Evolutionary conservation across 2,888 invertebrate genomes (phyloP).

Genomic region (Hypsopygia costalis): DNA sequence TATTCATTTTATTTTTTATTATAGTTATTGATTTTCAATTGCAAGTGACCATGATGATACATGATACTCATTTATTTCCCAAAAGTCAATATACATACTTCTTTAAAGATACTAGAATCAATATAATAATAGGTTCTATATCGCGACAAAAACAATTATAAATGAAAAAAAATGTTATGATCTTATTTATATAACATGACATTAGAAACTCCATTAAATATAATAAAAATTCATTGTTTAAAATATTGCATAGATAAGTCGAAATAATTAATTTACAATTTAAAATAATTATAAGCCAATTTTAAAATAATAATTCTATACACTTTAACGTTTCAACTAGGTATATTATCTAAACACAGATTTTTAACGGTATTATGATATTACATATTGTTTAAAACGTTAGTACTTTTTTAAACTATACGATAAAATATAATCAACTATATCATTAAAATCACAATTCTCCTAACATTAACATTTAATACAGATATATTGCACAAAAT

Average conservation of each 20-base stretch:
- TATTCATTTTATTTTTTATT: no score
- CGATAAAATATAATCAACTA: conserved; percentile 72
- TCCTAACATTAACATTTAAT: conserved; percentile 71
- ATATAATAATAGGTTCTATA: no score
- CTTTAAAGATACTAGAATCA: no score
- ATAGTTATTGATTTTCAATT: no score
- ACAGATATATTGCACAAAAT: conserved; percentile 63
- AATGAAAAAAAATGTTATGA: no score
- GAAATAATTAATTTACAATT: no score
- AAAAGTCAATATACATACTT: no score
- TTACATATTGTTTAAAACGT: conserved; percentile 65
- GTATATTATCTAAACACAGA: conserved; percentile 69
- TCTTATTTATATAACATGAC: no score
- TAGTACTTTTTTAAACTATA: conserved; percentile 55
- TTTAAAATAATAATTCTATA: conserved; percentile 46
- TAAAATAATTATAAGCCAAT: no score
- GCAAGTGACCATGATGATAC: no score
- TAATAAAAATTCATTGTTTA: conserved; percentile 1
- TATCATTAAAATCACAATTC: conserved; percentile 77
- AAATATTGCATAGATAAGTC: background rate
- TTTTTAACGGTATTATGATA: conserved; percentile 59
- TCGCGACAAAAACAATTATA: no score
- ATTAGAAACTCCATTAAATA: background rate
- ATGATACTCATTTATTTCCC: no score
- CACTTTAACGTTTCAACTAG: conserved; percentile 31